These are phyloP conservation scores for Papilio elwesi DNA, from an alignment of 2,888 invertebrate species.

Conservation along the genomic window DNA sequence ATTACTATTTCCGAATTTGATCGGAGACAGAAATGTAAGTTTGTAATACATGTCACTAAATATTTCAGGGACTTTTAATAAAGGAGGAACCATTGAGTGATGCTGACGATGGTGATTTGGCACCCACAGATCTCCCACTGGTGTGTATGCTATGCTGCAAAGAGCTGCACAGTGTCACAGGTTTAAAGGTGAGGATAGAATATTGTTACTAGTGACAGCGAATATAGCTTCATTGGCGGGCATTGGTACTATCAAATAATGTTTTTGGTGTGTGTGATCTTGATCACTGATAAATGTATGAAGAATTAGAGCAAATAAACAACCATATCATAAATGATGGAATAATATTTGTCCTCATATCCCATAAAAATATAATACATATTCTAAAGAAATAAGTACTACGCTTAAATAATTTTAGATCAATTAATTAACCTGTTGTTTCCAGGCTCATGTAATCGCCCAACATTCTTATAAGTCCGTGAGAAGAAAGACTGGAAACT, in stretches of 20 bases:
- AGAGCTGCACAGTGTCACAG: slow-evolving; percentile 65
- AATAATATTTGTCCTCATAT: no score
- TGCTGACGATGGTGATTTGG: slow-evolving; percentile 54
- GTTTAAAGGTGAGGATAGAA: slow-evolving; percentile 64
- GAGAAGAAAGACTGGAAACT: slow-evolving; percentile 59
- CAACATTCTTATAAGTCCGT: slow-evolving; percentile 74
- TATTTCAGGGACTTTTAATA: slow-evolving; percentile 42
- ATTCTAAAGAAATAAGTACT: no score
- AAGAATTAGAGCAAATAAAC: no score
- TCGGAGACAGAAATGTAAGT: no score
- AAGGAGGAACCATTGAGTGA: slow-evolving; percentile 70
- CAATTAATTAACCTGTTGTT: slow-evolving; percentile 31
- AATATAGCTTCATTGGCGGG: no score
- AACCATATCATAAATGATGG: no score
- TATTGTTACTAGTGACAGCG: no score
- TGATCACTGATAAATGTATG: no score
- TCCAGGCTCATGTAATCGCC: slow-evolving; percentile 75
- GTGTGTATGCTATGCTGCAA: slow-evolving; percentile 73
- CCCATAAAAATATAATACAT: no score
- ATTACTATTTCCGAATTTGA: background rate
- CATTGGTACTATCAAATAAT: no score
- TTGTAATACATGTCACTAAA: no score
- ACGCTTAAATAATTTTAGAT: no score
- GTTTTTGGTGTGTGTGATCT: background rate
- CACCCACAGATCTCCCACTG: slow-evolving; percentile 57